Evolutionary conservation across 1,140 invertebrate genomes (phyloP), one percentile per base, ranked within the genome.

Genomic region (Saccostrea glomerata): DNA sequence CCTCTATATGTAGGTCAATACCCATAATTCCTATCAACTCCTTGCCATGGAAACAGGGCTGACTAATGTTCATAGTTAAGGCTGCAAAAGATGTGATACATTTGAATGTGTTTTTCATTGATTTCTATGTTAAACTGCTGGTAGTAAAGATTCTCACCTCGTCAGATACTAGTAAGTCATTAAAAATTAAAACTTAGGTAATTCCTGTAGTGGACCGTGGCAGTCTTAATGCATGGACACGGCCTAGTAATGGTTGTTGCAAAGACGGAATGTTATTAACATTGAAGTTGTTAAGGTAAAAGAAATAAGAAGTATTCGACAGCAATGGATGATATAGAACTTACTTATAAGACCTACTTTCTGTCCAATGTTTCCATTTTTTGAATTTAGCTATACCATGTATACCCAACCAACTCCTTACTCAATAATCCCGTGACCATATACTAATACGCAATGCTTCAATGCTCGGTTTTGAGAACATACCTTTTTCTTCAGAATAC

Each of bases 1-100:
- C 97, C 17, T 96, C 96, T 94, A 98, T 96, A 94, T 97, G 97
- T 40, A 98, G 93, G 94, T 98, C 97, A 25, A 97, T 93, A 20
- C 97, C 97, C 23, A 97, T 95, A 17, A 98, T 95, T 20, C 97
- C 97, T 88, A 97, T 95, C n/a, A 96, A 89, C 66, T 92, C 83
- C 30, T 95, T 93, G 6, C 95, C 92, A 63, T 95, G 94, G 90
- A 96, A 94, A 91, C 95, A 95, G 20, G 96, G 94, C 90, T 96
- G 95, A 13, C 96, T 96, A 20, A 97, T 95, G 66, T 96, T 96
- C 86, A 97, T 93, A 7, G 96, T 96, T 77, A 96, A 93, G 88
- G 96, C 97, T 97, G 92, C 70, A 95, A 93, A 36, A 86, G 84
- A 86, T 0, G n/a, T 7, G 13, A 60, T 60, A 1, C 12, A 60